Base-by-base conservation (phyloP, 64 coral and sea anemone genomes). In the Montipora sp. region DNA sequence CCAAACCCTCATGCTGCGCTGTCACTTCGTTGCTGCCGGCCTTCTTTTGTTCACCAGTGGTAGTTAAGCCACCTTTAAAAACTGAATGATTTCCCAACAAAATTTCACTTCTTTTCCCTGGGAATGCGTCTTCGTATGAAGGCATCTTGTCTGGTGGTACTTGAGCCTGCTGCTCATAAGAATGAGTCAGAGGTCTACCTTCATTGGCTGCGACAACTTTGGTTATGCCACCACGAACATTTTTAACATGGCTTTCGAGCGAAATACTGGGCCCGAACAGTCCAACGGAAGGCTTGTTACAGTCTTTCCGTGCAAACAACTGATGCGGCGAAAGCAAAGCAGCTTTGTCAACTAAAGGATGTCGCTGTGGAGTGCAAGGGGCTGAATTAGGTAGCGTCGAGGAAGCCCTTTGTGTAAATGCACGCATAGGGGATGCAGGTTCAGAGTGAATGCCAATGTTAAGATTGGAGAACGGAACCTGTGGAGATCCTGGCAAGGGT, bases 381-480 rank as follows among this genome's bases (percentile, higher is more conserved):
- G 83, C 91, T 50, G 91, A 93, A 73, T 82, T 50, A 61, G 91
- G 75, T 1, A 93, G 57, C 3, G 60, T 43, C 18, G 43, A 27
- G 21, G 55, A 13, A 80, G 47, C 22, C 3, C 12, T 68, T 19
- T 83, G 80, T 12, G 70, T 70, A 72, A 85, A 85, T 10, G 66
- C 57, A 48, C 44, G 61, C 60, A 78, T 59, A 58, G 91, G 91
- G 16, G 83, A 93, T 36, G 84, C 83, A n/a, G 91, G 91, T 48
- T 93, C 91, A 5, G 91, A 93, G 47, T 93, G 83, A 77, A 87
- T 68, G 60, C 91, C 91, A 63, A 73, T 47, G 66, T 77, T 88
- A 5, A 79, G 60, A 45, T 57, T 84, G 15, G 83, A 88, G 21
- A 92, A 73, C 23, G 90, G 82, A 44, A 61, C 13, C 46, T 78